phyloP scores from a whole-genome alignment of 2,888 invertebrate species.

The Tetheella fluctuosa region DNA sequence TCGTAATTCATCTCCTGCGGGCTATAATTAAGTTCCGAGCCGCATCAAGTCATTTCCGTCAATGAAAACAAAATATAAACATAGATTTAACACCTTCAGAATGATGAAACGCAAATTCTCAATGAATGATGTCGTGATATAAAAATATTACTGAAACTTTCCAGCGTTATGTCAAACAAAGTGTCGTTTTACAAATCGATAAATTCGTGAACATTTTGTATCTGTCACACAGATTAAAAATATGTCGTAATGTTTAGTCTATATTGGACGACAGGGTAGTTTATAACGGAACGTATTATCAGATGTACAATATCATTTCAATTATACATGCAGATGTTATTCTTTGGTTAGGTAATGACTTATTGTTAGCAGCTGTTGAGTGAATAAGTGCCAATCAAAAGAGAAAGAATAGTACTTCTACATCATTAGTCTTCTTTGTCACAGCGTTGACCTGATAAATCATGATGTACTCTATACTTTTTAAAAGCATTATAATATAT shows the following conservation, averaged over 20 bases:
- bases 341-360: not conserved
- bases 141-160: slow-evolving; percentile 25
- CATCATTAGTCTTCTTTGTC: too few relatives aligned
- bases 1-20: slow-evolving; percentile 39
- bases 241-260: slow-evolving; percentile 14
- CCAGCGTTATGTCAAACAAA: slow-evolving; percentile 54
- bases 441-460: too few relatives aligned
- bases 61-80: slow-evolving; percentile 24
- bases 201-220: slow-evolving; percentile 49
- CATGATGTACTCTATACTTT: too few relatives aligned
- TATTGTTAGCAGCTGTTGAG: slow-evolving; percentile 7
- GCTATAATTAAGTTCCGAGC: slow-evolving; percentile 51
- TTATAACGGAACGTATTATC: not conserved
- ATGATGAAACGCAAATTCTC: slow-evolving; percentile 20
- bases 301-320: slow-evolving; percentile 2
- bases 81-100: slow-evolving; percentile 16
- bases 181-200: slow-evolving; percentile 39
- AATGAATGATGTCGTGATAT: slow-evolving; percentile 24
- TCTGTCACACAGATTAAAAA: slow-evolving; percentile 32
- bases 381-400: not conserved
- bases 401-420: not conserved
- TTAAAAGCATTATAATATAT: too few relatives aligned
- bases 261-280: slow-evolving; percentile 3
- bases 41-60: slow-evolving; percentile 35
- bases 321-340: not conserved